Conservation (phyloP, 2,888 invertebrate species). For the Lasiommata megera region DNA sequence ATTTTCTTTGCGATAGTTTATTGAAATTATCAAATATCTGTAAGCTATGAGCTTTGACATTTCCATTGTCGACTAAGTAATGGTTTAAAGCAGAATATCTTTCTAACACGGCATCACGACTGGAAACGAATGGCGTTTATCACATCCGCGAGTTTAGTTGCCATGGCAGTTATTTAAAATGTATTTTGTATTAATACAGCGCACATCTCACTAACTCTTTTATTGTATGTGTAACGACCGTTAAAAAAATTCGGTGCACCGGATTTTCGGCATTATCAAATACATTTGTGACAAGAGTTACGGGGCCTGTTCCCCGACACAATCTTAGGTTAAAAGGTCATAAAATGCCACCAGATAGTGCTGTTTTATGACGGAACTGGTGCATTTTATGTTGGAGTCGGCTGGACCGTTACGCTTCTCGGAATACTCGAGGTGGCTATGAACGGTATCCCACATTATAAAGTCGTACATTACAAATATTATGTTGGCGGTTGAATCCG, state of each 20-base stretch:
- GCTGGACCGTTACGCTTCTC: slow-evolving; percentile 64
- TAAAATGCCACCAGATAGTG: slow-evolving; percentile 51
- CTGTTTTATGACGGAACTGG: slow-evolving; percentile 59
- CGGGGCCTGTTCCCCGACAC: slow-evolving; percentile 44
- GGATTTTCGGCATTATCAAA: slow-evolving; percentile 28
- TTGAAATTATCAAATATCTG: slow-evolving; percentile 35
- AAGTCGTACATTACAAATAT: slow-evolving; percentile 61
- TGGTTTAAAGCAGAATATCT: slow-evolving; percentile 33
- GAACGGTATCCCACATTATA: slow-evolving; percentile 57
- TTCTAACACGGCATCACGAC: slow-evolving; percentile 34
- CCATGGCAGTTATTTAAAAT: slow-evolving; percentile 14
- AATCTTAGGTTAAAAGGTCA: slow-evolving; percentile 56
- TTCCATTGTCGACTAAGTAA: slow-evolving; percentile 37
- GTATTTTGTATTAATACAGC: slow-evolving; percentile 13
- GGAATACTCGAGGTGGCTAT: slow-evolving; percentile 58
- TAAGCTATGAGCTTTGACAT: slow-evolving; percentile 36
- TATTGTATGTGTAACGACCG: background rate
- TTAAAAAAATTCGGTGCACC: background rate
- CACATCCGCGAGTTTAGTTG: slow-evolving; percentile 23
- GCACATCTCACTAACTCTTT: background rate
- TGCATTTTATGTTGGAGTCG: slow-evolving; percentile 56
- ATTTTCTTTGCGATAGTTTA: slow-evolving; percentile 32
- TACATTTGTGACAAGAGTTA: slow-evolving; percentile 19
- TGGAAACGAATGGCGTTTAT: slow-evolving; percentile 34
- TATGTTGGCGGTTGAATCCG: slow-evolving; percentile 57